Conservation (phyloP, 2,113 vertebrate species). For the Oncorhynchus masou region DNA sequence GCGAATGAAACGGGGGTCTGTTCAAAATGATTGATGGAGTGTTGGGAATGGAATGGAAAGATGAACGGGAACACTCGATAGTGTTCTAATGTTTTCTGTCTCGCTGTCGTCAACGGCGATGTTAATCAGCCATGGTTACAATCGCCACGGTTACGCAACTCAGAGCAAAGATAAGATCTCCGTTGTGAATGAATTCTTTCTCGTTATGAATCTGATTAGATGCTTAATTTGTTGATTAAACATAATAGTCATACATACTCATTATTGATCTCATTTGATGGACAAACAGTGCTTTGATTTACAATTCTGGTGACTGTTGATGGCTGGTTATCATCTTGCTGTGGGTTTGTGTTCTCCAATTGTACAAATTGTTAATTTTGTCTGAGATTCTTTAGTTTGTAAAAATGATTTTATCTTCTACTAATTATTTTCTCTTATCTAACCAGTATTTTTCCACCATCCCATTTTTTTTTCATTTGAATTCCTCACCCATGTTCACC, state of each 20-base stretch:
- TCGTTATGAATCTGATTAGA: neutral
- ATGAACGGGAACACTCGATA: neutral
- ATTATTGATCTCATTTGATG: too few species aligned
- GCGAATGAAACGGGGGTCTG: constrained; percentile 1
- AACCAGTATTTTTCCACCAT: neutral
- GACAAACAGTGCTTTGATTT: neutral
- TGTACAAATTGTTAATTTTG: neutral
- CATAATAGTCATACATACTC: neutral
- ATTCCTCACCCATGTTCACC: neutral
- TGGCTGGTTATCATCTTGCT: neutral
- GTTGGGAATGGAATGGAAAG: neutral
- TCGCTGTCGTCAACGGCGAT: neutral
- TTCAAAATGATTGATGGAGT: neutral
- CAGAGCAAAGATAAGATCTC: neutral
- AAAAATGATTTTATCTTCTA: neutral
- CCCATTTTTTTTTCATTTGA: neutral
- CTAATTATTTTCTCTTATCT: neutral
- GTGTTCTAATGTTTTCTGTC: neutral
- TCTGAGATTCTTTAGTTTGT: neutral
- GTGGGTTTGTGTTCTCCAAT: neutral
- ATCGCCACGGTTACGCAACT: neutral
- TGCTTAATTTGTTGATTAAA: neutral
- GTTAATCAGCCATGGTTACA: neutral
- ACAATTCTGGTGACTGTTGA: neutral
- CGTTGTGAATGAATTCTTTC: neutral